Evolutionary conservation across 2,113 vertebrate species (phyloP).

Genomic region (Garra rufa): DNA sequence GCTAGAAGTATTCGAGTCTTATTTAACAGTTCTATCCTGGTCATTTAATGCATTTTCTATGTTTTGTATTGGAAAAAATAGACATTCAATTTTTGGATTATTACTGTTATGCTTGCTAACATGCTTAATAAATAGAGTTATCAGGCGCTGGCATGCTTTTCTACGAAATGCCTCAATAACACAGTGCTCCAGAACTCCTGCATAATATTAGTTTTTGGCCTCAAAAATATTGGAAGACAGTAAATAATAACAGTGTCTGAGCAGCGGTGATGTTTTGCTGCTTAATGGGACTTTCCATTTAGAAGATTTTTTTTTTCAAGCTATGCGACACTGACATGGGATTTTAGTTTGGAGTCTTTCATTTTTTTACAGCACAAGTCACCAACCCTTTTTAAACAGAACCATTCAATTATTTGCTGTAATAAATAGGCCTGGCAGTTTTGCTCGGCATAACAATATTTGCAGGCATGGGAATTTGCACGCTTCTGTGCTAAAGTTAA

Average conservation of each 20-base stretch:
- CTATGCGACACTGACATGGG: constrained; percentile 25
- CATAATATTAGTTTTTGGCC: constrained; percentile 20
- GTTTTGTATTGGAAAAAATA: constrained; percentile 19
- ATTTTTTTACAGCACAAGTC: constrained; percentile 35
- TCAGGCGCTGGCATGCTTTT: constrained; percentile 27
- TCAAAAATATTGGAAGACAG: neutral
- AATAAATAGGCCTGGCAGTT: constrained; percentile 31
- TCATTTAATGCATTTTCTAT: constrained; percentile 14
- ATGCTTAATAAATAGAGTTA: constrained; percentile 35
- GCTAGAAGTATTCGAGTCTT: neutral
- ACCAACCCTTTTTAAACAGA: constrained; percentile 21
- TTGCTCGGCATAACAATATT: constrained; percentile 41
- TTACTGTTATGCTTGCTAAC: constrained; percentile 29
- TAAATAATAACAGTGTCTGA: constrained; percentile 13
- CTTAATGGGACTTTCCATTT: constrained; percentile 26
- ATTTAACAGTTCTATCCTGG: neutral
- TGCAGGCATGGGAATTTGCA: constrained; percentile 35
- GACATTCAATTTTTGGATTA: constrained; percentile 23
- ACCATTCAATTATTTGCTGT: constrained; percentile 38
- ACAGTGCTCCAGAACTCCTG: constrained; percentile 18
- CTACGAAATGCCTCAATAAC: constrained; percentile 3
- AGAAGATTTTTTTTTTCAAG: constrained; percentile 11
- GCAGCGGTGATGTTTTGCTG: constrained; percentile 15
- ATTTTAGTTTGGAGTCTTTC: constrained; percentile 16
- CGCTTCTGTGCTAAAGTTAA: constrained; percentile 33